Evolutionary conservation across 2,797 vertebrate species (phyloP).

Genomic region (Danio choprae): DNA sequence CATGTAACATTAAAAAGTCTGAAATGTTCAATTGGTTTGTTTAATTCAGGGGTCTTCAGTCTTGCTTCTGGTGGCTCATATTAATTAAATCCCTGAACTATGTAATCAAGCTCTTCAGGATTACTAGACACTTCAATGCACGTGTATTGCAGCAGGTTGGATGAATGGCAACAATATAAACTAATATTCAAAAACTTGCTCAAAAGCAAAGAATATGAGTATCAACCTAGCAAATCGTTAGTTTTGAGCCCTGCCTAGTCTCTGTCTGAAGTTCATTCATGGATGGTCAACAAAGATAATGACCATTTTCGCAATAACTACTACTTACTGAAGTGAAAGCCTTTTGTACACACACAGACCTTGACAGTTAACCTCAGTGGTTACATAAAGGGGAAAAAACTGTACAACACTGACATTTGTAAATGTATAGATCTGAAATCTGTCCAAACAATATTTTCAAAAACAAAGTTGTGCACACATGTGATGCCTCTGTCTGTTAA

Average conservation of each 20-base stretch:
- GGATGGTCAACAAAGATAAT: conserved; percentile 49
- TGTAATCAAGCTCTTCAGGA: not conserved
- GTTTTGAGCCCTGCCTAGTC: not conserved
- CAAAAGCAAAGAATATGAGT: not conserved
- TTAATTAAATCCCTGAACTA: not conserved
- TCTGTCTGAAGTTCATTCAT: conserved; percentile 48
- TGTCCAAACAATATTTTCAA: not conserved
- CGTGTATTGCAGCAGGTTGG: not conserved
- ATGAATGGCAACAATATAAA: not conserved
- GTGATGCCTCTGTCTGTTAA: not conserved
- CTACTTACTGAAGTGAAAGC: conserved; percentile 39
- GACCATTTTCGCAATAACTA: conserved; percentile 39
- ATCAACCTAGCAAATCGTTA: not conserved
- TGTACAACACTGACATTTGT: not conserved
- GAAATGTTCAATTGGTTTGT: not conserved
- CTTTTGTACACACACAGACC: conserved; percentile 24
- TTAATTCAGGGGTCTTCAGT: not conserved
- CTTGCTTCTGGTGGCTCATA: not conserved
- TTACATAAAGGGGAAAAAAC: not conserved
- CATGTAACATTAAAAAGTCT: not conserved
- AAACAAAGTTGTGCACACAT: not conserved
- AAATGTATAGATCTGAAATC: conserved; percentile 12
- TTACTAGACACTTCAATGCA: not conserved
- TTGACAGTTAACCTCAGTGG: conserved; percentile 38
- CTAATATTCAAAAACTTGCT: not conserved